phyloP scores from a whole-genome alignment of 2,113 vertebrate genomes.

The Plecotus auritus region DNA sequence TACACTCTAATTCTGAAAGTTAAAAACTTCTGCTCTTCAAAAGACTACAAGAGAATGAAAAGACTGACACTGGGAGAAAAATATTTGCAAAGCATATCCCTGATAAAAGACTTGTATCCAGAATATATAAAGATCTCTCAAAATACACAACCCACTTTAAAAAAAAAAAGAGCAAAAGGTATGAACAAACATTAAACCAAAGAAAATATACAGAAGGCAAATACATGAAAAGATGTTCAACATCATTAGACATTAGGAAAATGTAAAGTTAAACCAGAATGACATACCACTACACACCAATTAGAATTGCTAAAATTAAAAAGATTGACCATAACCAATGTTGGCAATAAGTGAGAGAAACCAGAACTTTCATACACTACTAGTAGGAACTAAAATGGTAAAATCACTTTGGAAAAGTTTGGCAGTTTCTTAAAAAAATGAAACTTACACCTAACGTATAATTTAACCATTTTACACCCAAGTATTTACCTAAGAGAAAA shows the following conservation, averaged over 20 bases:
- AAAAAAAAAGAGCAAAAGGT: background rate
- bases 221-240: background rate
- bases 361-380: background rate
- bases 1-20: background rate
- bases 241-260: background rate
- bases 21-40: background rate
- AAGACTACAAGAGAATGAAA: background rate
- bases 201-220: background rate
- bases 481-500: background rate
- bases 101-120: background rate
- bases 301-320: background rate
- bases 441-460: background rate
- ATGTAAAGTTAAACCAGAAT: background rate
- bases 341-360: background rate
- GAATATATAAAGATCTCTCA: background rate
- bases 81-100: background rate
- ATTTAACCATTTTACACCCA: background rate
- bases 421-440: background rate
- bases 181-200: background rate
- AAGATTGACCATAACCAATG: background rate
- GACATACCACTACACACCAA: background rate
- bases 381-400: background rate
- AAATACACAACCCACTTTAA: background rate
- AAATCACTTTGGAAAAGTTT: background rate
- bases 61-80: background rate